Evolutionary conservation across 2,888 invertebrate genomes (phyloP).

Genomic region (Clitarchus hookeri): DNA sequence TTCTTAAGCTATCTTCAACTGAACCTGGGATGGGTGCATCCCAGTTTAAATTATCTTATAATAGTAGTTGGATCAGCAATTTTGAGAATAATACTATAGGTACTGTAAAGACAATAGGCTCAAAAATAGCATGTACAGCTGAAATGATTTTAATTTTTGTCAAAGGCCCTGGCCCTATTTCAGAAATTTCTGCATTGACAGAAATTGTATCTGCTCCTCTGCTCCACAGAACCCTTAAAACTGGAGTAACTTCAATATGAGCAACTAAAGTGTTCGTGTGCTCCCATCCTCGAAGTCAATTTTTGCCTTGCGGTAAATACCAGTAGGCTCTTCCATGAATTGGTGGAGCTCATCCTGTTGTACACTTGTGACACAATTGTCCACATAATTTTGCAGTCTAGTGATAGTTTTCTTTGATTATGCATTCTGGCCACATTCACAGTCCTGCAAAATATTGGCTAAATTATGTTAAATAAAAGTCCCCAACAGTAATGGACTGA

Average conservation of each 20-base stretch:
- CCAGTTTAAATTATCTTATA: not conserved
- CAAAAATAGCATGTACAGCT: too few relatives aligned
- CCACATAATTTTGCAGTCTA: not conserved
- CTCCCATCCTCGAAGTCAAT: slow-evolving; percentile 12
- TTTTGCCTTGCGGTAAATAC: not conserved
- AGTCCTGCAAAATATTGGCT: not conserved
- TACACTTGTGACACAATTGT: slow-evolving; percentile 17
- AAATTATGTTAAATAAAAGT: slow-evolving; percentile 35
- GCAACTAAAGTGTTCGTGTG: not conserved
- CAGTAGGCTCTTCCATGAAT: slow-evolving; percentile 19
- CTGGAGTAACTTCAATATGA: not conserved
- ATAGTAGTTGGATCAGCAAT: not conserved
- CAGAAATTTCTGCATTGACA: too few relatives aligned
- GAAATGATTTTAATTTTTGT: too few relatives aligned
- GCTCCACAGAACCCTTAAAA: not conserved
- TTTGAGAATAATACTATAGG: not conserved
- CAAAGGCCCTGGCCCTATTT: too few relatives aligned
- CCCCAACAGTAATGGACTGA: slow-evolving; percentile 37
- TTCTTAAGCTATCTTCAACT: not conserved
- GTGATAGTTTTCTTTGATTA: not conserved
- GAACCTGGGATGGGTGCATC: not conserved
- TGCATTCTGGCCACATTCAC: too few relatives aligned
- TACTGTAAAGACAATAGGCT: too few relatives aligned
- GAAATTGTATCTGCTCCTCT: too few relatives aligned
- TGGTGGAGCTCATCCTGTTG: not conserved